phyloP scores from a whole-genome alignment of 1,140 invertebrate genomes.

The Alviniconcha marisindica region DNA sequence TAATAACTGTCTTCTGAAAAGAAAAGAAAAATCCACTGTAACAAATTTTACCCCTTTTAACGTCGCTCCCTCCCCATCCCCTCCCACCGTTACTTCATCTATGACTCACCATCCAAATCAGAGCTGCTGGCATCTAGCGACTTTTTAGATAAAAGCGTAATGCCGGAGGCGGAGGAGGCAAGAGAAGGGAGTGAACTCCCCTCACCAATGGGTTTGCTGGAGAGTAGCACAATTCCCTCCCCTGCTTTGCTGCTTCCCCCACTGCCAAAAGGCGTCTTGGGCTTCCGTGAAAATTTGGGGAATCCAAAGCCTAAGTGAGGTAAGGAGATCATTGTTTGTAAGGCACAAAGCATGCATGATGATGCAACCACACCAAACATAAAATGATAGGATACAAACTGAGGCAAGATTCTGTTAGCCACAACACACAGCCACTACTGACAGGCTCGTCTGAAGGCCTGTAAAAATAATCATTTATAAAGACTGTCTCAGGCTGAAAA shows the following conservation, averaged over 20 bases:
- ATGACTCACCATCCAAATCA: constrained; percentile 60
- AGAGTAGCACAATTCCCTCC: constrained; percentile 60
- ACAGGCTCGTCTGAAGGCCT: too few species aligned
- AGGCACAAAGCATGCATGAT: constrained; percentile 39
- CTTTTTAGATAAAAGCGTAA: constrained; percentile 60
- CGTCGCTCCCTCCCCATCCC: too few species aligned
- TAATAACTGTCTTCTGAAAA: too few species aligned
- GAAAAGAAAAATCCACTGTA: too few species aligned
- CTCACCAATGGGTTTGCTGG: constrained; percentile 48
- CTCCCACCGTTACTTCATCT: background rate
- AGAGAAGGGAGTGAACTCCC: constrained; percentile 34
- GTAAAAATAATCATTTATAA: too few species aligned
- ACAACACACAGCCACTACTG: too few species aligned
- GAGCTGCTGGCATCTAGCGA: constrained; percentile 50
- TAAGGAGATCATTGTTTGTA: constrained; percentile 31
- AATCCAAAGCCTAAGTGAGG: constrained; percentile 58
- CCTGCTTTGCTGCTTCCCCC: constrained; percentile 38
- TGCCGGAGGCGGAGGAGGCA: constrained; percentile 47
- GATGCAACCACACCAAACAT: constrained; percentile 15
- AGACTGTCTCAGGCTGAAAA: too few species aligned
- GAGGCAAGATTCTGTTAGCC: too few species aligned
- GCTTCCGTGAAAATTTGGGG: constrained; percentile 62
- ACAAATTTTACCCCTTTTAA: too few species aligned
- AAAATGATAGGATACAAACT: background rate
- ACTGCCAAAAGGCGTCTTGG: constrained; percentile 31